Percentiles rank a stretch among this genome's conserved stretches.
phyloP scores from a whole-genome alignment of 2,888 invertebrate species.

The Ganaspis brasiliensis region DNA sequence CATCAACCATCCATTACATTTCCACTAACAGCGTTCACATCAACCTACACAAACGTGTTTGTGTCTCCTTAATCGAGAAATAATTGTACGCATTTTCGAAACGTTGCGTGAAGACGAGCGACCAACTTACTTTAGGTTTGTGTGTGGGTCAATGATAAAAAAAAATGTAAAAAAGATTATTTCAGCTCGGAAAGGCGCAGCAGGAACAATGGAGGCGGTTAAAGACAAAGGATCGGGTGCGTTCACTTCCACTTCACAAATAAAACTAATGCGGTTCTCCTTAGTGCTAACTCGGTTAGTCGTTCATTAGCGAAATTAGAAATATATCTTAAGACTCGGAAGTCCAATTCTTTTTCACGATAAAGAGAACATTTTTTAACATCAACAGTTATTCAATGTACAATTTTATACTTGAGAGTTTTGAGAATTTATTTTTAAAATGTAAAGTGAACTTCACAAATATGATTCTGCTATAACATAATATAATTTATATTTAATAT shows the following conservation, averaged over 20 bases:
- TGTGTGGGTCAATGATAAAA: slow-evolving; percentile 33
- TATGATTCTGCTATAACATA: too few relatives aligned
- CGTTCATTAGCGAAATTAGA: slow-evolving; percentile 40
- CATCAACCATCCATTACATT: background rate
- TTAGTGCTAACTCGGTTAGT: slow-evolving; percentile 35
- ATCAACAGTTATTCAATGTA: too few relatives aligned
- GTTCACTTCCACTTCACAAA: slow-evolving; percentile 33
- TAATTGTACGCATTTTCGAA: slow-evolving; percentile 47
- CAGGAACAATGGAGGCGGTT: slow-evolving; percentile 35
- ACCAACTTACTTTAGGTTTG: slow-evolving; percentile 7
- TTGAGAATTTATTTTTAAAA: too few relatives aligned
- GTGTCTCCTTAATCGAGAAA: slow-evolving; percentile 48
- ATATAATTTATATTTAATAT: too few relatives aligned
- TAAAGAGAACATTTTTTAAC: too few relatives aligned
- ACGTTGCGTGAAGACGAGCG: slow-evolving; percentile 33
- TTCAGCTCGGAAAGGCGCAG: slow-evolving; percentile 38
- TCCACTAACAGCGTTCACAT: slow-evolving; percentile 27
- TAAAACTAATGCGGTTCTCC: slow-evolving; percentile 28
- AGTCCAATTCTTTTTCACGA: background rate
- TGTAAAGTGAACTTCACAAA: too few relatives aligned
- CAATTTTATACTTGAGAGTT: too few relatives aligned
- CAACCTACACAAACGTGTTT: slow-evolving; percentile 17
- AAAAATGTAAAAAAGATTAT: slow-evolving; percentile 8
- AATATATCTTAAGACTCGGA: background rate
- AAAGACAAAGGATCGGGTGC: slow-evolving; percentile 42